A percentile compares a stretch with the other conserved stretches of the same genome.
These are phyloP conservation scores for Germaria angustata DNA, from an alignment of 2,888 invertebrate species.

Conservation along the genomic window DNA sequence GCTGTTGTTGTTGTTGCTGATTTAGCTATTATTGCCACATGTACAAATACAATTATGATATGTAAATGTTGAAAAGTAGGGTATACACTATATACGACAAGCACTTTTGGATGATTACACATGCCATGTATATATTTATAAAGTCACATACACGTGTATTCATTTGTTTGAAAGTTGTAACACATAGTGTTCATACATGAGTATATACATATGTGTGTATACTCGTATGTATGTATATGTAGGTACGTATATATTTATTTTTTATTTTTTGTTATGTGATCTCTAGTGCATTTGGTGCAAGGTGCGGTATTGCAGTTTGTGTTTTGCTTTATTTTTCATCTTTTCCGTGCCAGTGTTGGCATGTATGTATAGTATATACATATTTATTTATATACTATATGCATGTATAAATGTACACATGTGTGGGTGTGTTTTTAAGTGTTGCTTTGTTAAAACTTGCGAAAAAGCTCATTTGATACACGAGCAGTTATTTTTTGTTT, in stretches of 20 bases:
- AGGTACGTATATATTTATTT: not conserved
- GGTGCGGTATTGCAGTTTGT: constrained; percentile 60
- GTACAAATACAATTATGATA: constrained; percentile 7
- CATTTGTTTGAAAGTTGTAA: too few species aligned
- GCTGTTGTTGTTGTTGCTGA: too few species aligned
- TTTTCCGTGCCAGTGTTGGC: not conserved
- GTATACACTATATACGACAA: constrained; percentile 17
- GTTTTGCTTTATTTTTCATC: not conserved
- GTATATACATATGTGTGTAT: too few species aligned
- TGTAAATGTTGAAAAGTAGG: constrained; percentile 42
- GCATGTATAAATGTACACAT: not conserved
- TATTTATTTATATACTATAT: too few species aligned
- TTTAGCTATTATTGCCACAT: constrained; percentile 47
- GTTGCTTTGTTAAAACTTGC: not conserved
- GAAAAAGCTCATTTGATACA: constrained; percentile 43
- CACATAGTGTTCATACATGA: too few species aligned
- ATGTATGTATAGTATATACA: not conserved
- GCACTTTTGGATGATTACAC: not conserved
- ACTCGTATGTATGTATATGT: not conserved
- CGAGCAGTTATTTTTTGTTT: constrained; percentile 47
- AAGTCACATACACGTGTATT: constrained; percentile 2
- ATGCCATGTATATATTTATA: not conserved
- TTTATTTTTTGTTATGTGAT: constrained; percentile 25
- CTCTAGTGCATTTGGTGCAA: constrained; percentile 54
- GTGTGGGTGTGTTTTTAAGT: not conserved